phyloP scores from a whole-genome alignment of 2,797 vertebrate genomes.

The Takifugu rubripes region DNA sequence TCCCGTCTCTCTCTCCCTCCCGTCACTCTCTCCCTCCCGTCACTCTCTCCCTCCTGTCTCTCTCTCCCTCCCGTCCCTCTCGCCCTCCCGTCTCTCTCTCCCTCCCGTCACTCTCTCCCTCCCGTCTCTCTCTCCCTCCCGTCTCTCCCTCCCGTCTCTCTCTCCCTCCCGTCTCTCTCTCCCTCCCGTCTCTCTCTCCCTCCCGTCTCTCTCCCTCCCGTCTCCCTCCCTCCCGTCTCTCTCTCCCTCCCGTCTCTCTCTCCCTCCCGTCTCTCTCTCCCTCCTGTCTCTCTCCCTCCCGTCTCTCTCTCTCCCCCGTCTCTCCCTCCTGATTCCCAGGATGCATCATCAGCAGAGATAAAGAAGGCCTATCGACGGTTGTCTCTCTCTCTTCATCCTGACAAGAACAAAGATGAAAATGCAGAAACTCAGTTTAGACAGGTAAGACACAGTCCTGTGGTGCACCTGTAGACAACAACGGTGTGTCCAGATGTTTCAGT shows the following conservation, averaged over 20 bases:
- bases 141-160: too few species aligned
- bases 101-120: neutral
- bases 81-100: too few species aligned
- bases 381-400: slow-evolving; percentile 89
- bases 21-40: too few species aligned
- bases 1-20: neutral
- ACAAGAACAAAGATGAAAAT: slow-evolving; percentile 96
- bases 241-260: too few species aligned
- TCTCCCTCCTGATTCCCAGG: slow-evolving; percentile 65
- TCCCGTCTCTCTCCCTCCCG: too few species aligned
- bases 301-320: neutral
- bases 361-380: slow-evolving; percentile 95
- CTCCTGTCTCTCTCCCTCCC: slow-evolving; percentile 14
- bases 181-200: too few species aligned
- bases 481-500: too few species aligned
- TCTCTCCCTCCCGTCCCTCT: too few species aligned
- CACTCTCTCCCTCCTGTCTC: neutral
- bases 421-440: slow-evolving; percentile 97
- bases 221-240: too few species aligned
- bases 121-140: slow-evolving; percentile 28
- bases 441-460: slow-evolving; percentile 29
- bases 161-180: neutral
- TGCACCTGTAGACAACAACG: too few species aligned
- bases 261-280: slow-evolving; percentile 11
- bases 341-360: slow-evolving; percentile 86